Conservation (phyloP, 2,888 invertebrate species). For the Tolmerus cingulatus region DNA sequence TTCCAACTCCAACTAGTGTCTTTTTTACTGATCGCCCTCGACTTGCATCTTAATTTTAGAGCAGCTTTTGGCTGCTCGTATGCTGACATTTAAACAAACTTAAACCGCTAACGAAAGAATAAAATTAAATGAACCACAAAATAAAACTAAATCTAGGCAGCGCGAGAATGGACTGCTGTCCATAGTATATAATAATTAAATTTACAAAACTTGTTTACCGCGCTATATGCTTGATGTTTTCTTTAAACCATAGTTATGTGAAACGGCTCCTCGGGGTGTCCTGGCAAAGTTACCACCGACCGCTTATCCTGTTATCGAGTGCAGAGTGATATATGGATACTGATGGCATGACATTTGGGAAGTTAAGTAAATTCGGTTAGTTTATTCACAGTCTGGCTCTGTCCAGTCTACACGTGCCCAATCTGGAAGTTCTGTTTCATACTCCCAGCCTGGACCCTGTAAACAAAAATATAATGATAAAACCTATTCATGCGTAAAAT, state of each 20-base stretch:
- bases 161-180: neutral
- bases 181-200: neutral
- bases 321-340: neutral
- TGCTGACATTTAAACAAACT: neutral
- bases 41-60: neutral
- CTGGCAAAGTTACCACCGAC: neutral
- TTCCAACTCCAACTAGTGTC: slow-evolving; percentile 27
- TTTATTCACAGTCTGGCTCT: slow-evolving; percentile 68
- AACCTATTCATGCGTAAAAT: neutral
- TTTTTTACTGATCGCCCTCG: slow-evolving; percentile 3
- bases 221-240: neutral
- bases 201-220: neutral
- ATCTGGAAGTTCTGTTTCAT: slow-evolving; percentile 88
- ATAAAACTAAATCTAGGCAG: neutral
- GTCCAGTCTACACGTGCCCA: slow-evolving; percentile 92
- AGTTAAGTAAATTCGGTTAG: slow-evolving; percentile 13
- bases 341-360: slow-evolving; percentile 18
- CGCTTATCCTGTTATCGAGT: neutral
- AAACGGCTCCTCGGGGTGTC: neutral
- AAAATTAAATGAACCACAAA: neutral
- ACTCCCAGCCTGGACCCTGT: slow-evolving; percentile 94
- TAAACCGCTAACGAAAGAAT: neutral
- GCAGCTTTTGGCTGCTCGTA: neutral
- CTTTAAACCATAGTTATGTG: slow-evolving; percentile 1
- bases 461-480: slow-evolving; percentile 50